These are phyloP conservation scores for Pogonomyrmex barbatus DNA, from an alignment of 1,140 invertebrate genomes.

Conservation along the genomic window DNA sequence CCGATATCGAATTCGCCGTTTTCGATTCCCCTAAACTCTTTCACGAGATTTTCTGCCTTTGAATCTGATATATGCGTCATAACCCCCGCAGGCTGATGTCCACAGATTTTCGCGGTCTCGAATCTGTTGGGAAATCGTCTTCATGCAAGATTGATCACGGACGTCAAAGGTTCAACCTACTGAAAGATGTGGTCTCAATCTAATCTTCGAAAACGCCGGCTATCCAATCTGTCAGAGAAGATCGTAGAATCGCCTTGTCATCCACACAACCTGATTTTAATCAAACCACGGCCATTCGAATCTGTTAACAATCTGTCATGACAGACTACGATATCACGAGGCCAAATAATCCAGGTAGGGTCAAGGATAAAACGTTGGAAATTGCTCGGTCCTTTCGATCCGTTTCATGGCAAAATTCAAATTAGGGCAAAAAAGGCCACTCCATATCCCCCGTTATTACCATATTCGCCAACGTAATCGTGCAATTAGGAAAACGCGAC, in stretches of 20 bases:
- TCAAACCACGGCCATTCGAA: constrained; percentile 42
- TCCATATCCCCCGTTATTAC: background rate
- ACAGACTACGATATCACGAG: background rate
- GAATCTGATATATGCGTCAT: constrained; percentile 34
- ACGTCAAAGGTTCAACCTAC: constrained; percentile 53
- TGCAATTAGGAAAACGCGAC: constrained; percentile 15
- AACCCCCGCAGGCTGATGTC: constrained; percentile 61
- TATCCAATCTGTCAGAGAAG: constrained; percentile 68
- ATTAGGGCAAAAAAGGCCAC: background rate
- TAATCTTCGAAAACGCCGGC: constrained; percentile 56
- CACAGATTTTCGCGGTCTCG: constrained; percentile 67
- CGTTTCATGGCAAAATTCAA: background rate
- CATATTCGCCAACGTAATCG: background rate
- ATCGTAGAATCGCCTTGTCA: constrained; percentile 69
- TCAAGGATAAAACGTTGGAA: constrained; percentile 1
- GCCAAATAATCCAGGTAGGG: background rate
- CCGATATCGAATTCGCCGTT: constrained; percentile 72
- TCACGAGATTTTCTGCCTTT: constrained; percentile 43
- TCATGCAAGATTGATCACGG: constrained; percentile 67
- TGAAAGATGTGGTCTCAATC: constrained; percentile 58
- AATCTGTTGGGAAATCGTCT: constrained; percentile 47
- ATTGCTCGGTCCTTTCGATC: background rate
- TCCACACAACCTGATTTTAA: constrained; percentile 64
- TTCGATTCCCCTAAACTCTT: constrained; percentile 68
- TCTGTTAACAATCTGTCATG: background rate